phyloP scores from a whole-genome alignment of 2,797 vertebrate species.

The Pampus argenteus region DNA sequence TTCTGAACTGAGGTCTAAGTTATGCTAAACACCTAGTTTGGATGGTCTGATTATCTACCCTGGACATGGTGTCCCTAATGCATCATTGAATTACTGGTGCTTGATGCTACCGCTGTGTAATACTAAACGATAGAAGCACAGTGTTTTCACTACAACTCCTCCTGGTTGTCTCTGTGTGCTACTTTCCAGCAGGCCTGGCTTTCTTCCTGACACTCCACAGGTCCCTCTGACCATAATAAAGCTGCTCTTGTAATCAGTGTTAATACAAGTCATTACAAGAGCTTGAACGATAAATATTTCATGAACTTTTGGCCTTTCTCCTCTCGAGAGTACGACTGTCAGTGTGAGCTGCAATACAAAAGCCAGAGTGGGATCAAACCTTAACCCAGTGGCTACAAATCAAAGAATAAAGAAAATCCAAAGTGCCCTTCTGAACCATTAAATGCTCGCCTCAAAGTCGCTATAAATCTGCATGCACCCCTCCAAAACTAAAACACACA shows the following conservation, averaged over 20 bases:
- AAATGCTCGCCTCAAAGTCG: constrained; percentile 9
- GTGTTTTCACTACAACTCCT: background rate
- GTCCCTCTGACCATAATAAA: constrained; percentile 22
- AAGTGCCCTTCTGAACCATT: constrained; percentile 6
- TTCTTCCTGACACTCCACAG: constrained; percentile 24
- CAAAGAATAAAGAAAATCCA: constrained; percentile 23
- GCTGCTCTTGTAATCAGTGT: constrained; percentile 1
- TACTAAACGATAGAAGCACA: background rate
- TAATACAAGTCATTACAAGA: constrained; percentile 34
- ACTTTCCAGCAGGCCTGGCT: constrained; percentile 9
- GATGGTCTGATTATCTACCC: background rate
- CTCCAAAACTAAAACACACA: constrained; percentile 19
- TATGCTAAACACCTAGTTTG: constrained; percentile 20
- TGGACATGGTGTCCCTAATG: no score
- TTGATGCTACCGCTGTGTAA: background rate
- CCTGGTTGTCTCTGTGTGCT: constrained; percentile 5
- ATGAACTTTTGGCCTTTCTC: constrained; percentile 33
- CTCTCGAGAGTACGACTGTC: constrained; percentile 16
- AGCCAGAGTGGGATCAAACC: constrained; percentile 40
- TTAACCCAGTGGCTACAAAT: constrained; percentile 35
- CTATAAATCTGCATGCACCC: constrained; percentile 26
- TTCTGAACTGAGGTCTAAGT: background rate
- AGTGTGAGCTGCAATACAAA: constrained; percentile 27
- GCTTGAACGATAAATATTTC: constrained; percentile 33
- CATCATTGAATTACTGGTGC: background rate